These are phyloP conservation scores for Varroa destructor DNA, from an alignment of 1,140 invertebrate genomes.

Conservation along the genomic window DNA sequence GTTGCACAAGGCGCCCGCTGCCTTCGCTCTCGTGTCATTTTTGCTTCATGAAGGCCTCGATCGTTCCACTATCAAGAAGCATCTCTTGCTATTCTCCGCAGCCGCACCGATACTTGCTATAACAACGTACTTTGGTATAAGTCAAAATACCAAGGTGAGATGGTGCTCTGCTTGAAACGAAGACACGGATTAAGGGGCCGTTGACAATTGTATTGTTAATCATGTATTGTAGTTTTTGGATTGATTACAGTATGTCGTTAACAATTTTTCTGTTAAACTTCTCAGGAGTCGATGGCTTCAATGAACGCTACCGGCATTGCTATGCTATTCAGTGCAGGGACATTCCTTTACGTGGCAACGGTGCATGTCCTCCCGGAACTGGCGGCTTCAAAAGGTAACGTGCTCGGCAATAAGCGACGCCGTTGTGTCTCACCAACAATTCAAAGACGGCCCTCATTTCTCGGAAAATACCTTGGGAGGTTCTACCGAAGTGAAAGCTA, in stretches of 20 bases:
- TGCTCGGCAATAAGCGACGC: no score
- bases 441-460: no score
- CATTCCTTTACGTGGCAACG: conserved; percentile 95
- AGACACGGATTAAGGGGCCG: no score
- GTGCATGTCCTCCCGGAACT: conserved; percentile 94
- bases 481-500: no score
- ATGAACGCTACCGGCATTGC: conserved; percentile 86
- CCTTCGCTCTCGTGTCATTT: conserved; percentile 94
- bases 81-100: conserved; percentile 83
- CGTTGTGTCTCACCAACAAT: no score
- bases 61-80: conserved; percentile 64
- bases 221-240: conserved; percentile 9
- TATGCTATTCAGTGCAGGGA: conserved; percentile 96
- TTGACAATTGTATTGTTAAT: neutral
- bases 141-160: conserved; percentile 31
- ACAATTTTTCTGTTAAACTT: conserved; percentile 39
- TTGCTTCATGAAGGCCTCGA: conserved; percentile 87
- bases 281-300: conserved; percentile 52
- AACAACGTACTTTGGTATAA: conserved; percentile 82
- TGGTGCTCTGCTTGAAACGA: neutral
- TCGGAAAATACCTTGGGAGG: no score
- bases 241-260: neutral
- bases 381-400: conserved; percentile 39
- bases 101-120: conserved; percentile 78
- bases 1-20: conserved; percentile 96